Evolutionary conservation across 92 coral and sea anemone genomes (phyloP).

Genomic region (Nematostella vectensis): DNA sequence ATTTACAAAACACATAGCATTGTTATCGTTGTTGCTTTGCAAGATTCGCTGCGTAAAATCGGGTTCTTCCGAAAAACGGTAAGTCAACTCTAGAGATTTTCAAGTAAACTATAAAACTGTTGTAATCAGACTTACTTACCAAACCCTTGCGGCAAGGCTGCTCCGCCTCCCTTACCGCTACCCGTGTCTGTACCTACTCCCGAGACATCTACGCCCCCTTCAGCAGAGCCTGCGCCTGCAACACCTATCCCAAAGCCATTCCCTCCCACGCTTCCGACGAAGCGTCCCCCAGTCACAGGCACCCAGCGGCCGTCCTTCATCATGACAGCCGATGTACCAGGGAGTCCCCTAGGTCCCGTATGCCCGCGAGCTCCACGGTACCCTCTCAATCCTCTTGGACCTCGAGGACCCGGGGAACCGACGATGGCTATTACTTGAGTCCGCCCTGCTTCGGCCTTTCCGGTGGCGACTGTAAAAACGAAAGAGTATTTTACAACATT

Average conservation of each 20-base stretch:
- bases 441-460: conserved; percentile 5
- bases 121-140: conserved; percentile 1
- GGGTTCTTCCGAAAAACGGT: no score
- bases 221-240: not conserved
- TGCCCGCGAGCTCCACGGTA: conserved; percentile 38
- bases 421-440: conserved; percentile 28
- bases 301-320: conserved; percentile 40
- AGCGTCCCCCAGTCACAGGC: conserved; percentile 12
- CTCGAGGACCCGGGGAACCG: conserved; percentile 33
- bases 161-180: not conserved
- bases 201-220: not conserved
- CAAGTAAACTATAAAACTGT: no score
- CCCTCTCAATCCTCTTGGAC: conserved; percentile 29
- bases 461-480: not conserved
- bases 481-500: not conserved
- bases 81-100: no score
- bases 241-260: conserved; percentile 30
- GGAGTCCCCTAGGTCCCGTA: conserved; percentile 32
- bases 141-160: conserved; percentile 1
- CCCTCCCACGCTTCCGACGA: conserved; percentile 47
- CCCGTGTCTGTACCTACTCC: no score
- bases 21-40: no score
- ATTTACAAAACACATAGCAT: no score
- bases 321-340: conserved; percentile 41
- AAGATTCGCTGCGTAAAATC: no score